Evolutionary conservation across 2,888 invertebrate species (phyloP), one percentile per base, ranked within the genome.

Genomic region (Cheilosia soror): DNA sequence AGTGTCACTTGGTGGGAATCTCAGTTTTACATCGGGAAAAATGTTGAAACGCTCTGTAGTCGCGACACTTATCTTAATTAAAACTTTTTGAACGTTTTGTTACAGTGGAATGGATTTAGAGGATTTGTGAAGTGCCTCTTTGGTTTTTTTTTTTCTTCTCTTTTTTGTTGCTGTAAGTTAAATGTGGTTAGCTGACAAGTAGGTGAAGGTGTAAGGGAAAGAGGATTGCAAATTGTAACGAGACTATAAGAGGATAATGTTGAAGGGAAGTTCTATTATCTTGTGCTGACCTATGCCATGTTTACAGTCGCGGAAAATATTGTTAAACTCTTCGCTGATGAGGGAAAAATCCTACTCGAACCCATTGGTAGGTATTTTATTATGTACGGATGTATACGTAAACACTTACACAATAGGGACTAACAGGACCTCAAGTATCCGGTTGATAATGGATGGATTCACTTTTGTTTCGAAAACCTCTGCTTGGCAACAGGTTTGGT

Each of bases 21-120:
- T 27, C 20, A 60, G 60, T 49, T 47, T 47, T 62, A 20, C 20
- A 29, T 27, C 51, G 6, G 31, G 2, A 20, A 33, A 47, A 13
- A 51, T 15, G 7, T 44, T 44, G 29, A 47, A 31, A 31, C 13
- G 33, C 13, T 62, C 44, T 62, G 29, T 29, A 31, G 44, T 33
- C 63, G 47, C 31, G 47, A 47, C 63, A 49, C 25, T 63, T 49
- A 31, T 63, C 33, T 63, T 33, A 63, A 63, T 49, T 63, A 63
- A 63, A 60, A 27, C 27, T 27, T 42, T 58, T 58, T 5, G 25
- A 40, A 7, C n/a, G 60, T 13, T 27, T 27, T 27, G 40, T 58
- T 13, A 27, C 1, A 47, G 15, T 7, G 40, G 6, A 4, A 5
- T 58, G 20, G 25, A 7, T 42, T 15, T 33, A 11, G 57, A 33